These are phyloP conservation scores for Erebia palarica DNA, from an alignment of 2,888 invertebrate species.

Conservation along the genomic window DNA sequence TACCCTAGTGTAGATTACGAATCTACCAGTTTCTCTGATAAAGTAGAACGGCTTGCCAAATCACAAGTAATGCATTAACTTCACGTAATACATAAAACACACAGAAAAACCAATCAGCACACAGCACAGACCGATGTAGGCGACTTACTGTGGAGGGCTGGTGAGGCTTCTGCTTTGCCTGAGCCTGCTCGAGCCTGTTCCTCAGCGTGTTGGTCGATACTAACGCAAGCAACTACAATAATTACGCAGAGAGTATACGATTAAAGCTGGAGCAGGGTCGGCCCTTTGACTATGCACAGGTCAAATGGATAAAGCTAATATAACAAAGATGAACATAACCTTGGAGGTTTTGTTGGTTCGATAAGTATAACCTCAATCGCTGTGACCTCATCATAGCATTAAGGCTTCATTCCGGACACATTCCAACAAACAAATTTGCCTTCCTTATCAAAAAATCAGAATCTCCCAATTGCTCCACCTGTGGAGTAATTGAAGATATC, in stretches of 20 bases:
- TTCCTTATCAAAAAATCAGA: too few species aligned
- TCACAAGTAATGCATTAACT: neutral
- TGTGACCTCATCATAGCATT: too few species aligned
- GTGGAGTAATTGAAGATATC: too few species aligned
- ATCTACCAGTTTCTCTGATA: neutral
- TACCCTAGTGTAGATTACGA: neutral
- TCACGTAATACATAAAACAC: neutral
- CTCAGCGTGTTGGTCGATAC: slow-evolving; percentile 63
- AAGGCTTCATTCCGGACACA: too few species aligned
- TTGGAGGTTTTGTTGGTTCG: too few species aligned
- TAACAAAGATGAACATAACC: too few species aligned
- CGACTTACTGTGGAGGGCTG: slow-evolving; percentile 62
- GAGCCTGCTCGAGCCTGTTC: slow-evolving; percentile 52
- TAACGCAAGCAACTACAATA: slow-evolving; percentile 70
- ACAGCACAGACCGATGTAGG: neutral
- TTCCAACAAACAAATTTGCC: too few species aligned
- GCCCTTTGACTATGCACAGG: neutral
- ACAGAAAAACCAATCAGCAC: neutral
- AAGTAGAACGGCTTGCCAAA: neutral
- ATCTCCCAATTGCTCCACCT: too few species aligned
- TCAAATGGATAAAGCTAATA: too few species aligned
- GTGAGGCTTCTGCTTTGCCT: slow-evolving; percentile 51
- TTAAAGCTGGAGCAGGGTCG: neutral
- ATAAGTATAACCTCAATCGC: too few species aligned
- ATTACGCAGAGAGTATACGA: slow-evolving; percentile 23